Percentiles rank a stretch among this genome's conserved stretches.
These are phyloP conservation scores for Corythornis cristatus DNA, from an alignment of 2,113 vertebrate genomes.

Conservation along the genomic window DNA sequence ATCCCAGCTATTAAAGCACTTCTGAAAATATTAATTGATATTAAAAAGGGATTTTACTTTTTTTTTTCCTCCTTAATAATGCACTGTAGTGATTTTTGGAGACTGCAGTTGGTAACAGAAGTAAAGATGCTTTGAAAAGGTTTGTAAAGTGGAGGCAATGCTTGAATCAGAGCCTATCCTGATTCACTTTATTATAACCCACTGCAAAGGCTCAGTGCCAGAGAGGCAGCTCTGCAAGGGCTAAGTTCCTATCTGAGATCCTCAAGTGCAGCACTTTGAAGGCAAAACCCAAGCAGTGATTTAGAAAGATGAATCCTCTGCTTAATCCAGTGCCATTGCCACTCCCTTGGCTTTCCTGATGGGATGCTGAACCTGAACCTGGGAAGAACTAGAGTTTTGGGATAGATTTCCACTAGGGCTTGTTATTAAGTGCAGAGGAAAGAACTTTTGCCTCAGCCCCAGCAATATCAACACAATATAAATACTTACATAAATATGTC, in stretches of 20 bases:
- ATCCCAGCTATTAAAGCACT: background rate
- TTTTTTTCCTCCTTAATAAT: background rate
- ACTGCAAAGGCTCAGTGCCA: background rate
- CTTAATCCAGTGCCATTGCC: background rate
- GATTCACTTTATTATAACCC: background rate
- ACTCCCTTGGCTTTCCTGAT: background rate
- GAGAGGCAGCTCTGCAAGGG: background rate
- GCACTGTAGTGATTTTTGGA: background rate
- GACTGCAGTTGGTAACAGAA: background rate
- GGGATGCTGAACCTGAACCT: background rate
- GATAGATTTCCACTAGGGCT: background rate
- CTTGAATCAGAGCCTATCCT: background rate
- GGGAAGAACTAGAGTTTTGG: accelerated
- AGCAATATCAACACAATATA: background rate
- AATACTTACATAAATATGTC: too few species aligned
- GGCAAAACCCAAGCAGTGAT: background rate
- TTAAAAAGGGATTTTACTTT: background rate
- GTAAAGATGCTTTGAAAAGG: background rate
- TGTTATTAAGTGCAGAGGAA: background rate
- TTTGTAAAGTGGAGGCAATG: background rate
- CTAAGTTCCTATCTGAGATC: background rate
- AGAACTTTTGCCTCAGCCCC: background rate
- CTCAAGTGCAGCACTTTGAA: background rate
- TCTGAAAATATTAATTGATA: background rate
- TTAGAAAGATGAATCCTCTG: background rate